Base-by-base conservation (phyloP, 1,140 invertebrate species). In the Heliothis virescens region DNA sequence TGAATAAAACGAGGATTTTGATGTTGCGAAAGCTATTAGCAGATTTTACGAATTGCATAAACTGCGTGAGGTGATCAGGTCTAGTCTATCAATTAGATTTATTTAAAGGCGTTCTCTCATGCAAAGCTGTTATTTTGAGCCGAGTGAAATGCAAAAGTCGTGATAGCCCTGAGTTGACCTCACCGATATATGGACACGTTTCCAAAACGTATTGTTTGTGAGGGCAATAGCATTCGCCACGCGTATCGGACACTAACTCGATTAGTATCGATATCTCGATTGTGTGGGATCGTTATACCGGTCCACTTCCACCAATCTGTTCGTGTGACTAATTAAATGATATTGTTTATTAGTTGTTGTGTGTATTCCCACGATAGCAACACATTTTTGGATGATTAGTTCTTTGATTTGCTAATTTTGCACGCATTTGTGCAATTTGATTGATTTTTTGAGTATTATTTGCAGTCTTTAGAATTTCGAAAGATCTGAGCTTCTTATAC, bases 211-310 rank as follows among this genome's bases (percentile, higher is more conserved):
- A 48, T 57, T 50, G 13, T 48, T 74, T 60, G 55, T 60, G 41
- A 60, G 57, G 29, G 16, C 72, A 41, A 7, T 60, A 74, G 15
- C 10, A 60, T 74, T 74, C 12, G 72, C 26, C 72, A 74, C 72
- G 18, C 55, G 72, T 73, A 55, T 72, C 47, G 60, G 67, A 21
- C 21, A 53, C 48, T 71, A 71, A 50, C 48, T 52, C 47, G 47
- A 69, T 53, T 53, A 47, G 34, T 29, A 55, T 41, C 53, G 52
- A 34, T 41, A 55, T 13, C 13, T 71, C 67, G 67, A 21, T 29
- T n/a, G 7, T 29, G 12, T 41, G n/a, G 10, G 29, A 3, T 50
- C 74, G 26, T 52, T 62, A 10, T 16, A 62, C 41, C 18, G 41
- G 11, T 52, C 47, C 2, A 7, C 12, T 69, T 5, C 11, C 12